Percentiles rank a stretch among this genome's conserved stretches.
phyloP scores from a whole-genome alignment of 2,888 invertebrate species.

The Drosophila incognita region DNA sequence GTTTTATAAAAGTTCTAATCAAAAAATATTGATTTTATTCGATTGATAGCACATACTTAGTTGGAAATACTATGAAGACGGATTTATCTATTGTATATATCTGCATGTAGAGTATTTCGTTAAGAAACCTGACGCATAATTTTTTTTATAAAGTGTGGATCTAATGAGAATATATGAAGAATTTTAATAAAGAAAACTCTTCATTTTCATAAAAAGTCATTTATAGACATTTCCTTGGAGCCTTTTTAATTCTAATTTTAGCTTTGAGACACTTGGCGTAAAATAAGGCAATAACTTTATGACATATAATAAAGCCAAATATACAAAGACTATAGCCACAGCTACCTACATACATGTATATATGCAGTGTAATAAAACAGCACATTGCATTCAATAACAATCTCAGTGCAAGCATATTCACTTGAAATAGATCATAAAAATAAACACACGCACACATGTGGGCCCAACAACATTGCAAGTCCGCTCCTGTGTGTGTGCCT shows the following conservation, averaged over 20 bases:
- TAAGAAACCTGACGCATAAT: neutral
- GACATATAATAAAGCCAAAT: neutral
- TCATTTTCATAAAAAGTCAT: neutral
- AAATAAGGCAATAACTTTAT: neutral
- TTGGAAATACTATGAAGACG: neutral
- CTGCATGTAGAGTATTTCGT: neutral
- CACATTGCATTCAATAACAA: neutral
- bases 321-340: neutral
- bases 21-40: neutral
- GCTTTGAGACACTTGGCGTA: neutral
- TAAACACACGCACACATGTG: neutral
- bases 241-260: neutral
- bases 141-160: neutral
- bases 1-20: neutral
- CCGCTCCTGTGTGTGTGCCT: constrained; percentile 49
- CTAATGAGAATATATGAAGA: neutral
- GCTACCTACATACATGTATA: neutral
- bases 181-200: neutral
- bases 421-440: constrained; percentile 14
- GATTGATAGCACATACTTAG: neutral
- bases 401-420: constrained; percentile 1
- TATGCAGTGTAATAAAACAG: neutral
- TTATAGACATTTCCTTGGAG: neutral
- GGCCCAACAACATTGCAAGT: constrained; percentile 16
- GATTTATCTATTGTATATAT: neutral